Evolutionary conservation across 2,888 invertebrate genomes (phyloP).

Genomic region (Melinaea marsaeus): DNA sequence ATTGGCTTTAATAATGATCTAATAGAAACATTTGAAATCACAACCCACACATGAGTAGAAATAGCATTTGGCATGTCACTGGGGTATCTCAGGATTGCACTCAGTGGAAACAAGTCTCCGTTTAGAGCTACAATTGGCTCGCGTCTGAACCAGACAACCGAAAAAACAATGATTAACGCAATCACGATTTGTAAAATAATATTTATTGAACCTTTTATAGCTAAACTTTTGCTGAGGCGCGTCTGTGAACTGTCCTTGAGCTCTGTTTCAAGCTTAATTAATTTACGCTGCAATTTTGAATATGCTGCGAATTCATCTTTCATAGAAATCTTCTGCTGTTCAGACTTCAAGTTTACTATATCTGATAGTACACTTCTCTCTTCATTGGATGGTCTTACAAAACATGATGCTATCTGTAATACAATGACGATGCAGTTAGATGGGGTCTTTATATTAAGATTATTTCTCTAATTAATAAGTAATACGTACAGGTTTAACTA

Average conservation of each 20-base stretch:
- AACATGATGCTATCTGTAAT: conserved; percentile 69
- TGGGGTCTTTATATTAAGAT: not conserved
- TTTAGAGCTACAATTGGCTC: conserved; percentile 66
- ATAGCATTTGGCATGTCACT: conserved; percentile 65
- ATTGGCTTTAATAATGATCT: conserved; percentile 63
- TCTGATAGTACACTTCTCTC: conserved; percentile 63
- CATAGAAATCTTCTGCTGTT: conserved; percentile 73
- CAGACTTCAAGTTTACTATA: conserved; percentile 59
- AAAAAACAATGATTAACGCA: conserved; percentile 52
- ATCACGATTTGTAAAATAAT: conserved; percentile 55
- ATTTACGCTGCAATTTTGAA: conserved; percentile 78
- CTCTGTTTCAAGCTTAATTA: conserved; percentile 71
- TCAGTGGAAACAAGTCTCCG: conserved; percentile 62
- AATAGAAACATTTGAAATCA: conserved; percentile 67
- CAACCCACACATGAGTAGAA: conserved; percentile 68
- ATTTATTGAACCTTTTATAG: conserved; percentile 60
- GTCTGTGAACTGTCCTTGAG: conserved; percentile 62
- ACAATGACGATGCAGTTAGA: not conserved
- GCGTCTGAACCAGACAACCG: conserved; percentile 64
- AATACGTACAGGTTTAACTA: conserved; percentile 72
- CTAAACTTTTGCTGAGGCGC: conserved; percentile 58
- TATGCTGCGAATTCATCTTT: conserved; percentile 79
- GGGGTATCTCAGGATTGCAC: conserved; percentile 61
- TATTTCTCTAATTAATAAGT: not conserved
- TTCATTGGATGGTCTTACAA: conserved; percentile 61